These are phyloP conservation scores for Onychostoma macrolepis DNA, from an alignment of 2,113 vertebrate genomes.

Conservation along the genomic window DNA sequence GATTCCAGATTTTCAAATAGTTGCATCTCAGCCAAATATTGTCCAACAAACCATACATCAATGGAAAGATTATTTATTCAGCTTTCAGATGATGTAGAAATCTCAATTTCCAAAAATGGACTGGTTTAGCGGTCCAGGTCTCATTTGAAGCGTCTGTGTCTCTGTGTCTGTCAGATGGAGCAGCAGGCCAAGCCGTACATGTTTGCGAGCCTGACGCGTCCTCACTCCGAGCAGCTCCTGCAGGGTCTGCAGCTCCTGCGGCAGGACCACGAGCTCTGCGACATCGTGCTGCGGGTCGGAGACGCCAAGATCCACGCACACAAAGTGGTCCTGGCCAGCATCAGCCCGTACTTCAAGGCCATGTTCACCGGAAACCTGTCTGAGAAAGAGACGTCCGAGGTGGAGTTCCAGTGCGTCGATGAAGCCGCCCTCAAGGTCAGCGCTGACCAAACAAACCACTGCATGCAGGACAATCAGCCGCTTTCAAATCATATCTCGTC, in stretches of 20 bases:
- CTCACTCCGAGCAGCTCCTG: slow-evolving; percentile 96
- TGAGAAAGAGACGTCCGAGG: slow-evolving; percentile 94
- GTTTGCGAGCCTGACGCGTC: slow-evolving; percentile 94
- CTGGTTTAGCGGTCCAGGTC: too few relatives aligned
- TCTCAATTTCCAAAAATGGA: too few relatives aligned
- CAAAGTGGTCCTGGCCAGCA: slow-evolving; percentile 96
- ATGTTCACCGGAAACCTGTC: slow-evolving; percentile 98
- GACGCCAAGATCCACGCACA: slow-evolving; percentile 97
- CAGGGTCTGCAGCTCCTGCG: slow-evolving; percentile 96
- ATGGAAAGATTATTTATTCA: too few relatives aligned
- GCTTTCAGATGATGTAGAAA: too few relatives aligned
- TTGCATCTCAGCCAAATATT: too few relatives aligned
- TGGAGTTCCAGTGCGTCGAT: slow-evolving; percentile 95
- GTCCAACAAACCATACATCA: too few relatives aligned
- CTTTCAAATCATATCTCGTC: not conserved
- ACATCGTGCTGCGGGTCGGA: slow-evolving; percentile 92
- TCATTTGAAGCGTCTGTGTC: not conserved
- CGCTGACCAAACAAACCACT: not conserved
- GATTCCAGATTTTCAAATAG: too few relatives aligned
- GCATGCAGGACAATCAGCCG: too few relatives aligned
- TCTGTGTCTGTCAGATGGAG: slow-evolving; percentile 85
- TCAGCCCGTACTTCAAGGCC: slow-evolving; percentile 99
- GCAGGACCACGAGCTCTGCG: slow-evolving; percentile 95
- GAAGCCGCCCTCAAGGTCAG: slow-evolving; percentile 89
- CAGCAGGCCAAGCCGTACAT: slow-evolving; percentile 92